phyloP scores from a whole-genome alignment of 2,797 vertebrate genomes.

The Oreochromis grahami region DNA sequence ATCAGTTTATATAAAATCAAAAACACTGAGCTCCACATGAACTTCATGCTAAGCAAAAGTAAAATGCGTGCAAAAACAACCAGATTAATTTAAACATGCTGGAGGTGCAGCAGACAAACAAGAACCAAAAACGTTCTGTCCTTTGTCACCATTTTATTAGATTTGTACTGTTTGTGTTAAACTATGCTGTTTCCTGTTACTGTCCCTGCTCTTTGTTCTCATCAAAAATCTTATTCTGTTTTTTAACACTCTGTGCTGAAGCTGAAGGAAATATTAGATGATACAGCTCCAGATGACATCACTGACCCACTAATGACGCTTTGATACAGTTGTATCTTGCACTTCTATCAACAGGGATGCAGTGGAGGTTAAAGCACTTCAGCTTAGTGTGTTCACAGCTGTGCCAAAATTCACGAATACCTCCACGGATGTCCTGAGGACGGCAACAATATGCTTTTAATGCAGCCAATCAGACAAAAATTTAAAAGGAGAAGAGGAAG shows the following conservation, averaged over 20 bases:
- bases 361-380: neutral
- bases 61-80: neutral
- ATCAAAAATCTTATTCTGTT: neutral
- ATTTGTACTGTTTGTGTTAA: neutral
- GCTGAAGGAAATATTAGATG: neutral
- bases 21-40: neutral
- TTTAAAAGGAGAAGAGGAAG: accelerated
- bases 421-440: accelerated
- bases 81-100: neutral
- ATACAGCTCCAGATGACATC: neutral
- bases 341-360: neutral
- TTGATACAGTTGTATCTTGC: neutral
- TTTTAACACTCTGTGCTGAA: neutral
- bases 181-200: neutral
- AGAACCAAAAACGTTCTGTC: accelerated
- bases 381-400: neutral
- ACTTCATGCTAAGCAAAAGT: neutral
- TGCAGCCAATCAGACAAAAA: accelerated
- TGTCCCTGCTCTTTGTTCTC: neutral
- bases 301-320: neutral
- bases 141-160: accelerated
- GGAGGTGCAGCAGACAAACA: neutral
- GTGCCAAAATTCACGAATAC: neutral
- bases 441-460: neutral
- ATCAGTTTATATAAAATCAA: neutral